These are phyloP conservation scores for Choloepus didactylus DNA, from an alignment of 2,797 vertebrate genomes.

Conservation along the genomic window DNA sequence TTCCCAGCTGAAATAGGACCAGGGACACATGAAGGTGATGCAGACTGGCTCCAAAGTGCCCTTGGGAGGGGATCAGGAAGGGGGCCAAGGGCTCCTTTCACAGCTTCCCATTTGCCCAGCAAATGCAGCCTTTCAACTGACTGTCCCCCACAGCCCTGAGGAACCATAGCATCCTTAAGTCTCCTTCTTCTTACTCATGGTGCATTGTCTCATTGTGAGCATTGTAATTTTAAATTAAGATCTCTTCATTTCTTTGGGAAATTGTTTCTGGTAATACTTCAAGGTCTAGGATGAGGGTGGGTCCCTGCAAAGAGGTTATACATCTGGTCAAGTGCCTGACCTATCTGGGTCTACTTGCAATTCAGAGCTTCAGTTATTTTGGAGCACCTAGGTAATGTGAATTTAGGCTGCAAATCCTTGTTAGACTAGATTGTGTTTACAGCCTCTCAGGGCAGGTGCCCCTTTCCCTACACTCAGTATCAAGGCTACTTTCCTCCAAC, in stretches of 20 bases:
- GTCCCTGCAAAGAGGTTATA: not conserved
- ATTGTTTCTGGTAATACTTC: slow-evolving; percentile 48
- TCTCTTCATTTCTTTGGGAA: slow-evolving; percentile 50
- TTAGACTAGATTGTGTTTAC: slow-evolving; percentile 48
- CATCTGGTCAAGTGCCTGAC: slow-evolving; percentile 43
- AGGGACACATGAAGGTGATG: too few relatives aligned
- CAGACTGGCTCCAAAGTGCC: too few relatives aligned
- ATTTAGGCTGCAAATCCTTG: slow-evolving; percentile 45
- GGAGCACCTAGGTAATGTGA: slow-evolving; percentile 47
- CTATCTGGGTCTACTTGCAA: slow-evolving; percentile 14
- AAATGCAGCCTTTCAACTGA: too few relatives aligned
- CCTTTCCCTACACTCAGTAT: not conserved
- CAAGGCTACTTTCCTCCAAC: slow-evolving; percentile 33
- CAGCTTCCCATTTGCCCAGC: too few relatives aligned
- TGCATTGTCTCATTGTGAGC: not conserved
- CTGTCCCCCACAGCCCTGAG: too few relatives aligned
- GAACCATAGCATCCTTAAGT: too few relatives aligned
- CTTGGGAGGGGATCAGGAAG: too few relatives aligned
- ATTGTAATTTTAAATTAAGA: slow-evolving; percentile 50
- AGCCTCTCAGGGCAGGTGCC: not conserved
- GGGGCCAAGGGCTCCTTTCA: too few relatives aligned
- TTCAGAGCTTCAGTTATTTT: slow-evolving; percentile 43
- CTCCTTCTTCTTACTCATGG: not conserved
- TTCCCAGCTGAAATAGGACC: too few relatives aligned
- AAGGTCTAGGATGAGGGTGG: not conserved